Percentiles rank a stretch among this genome's conserved stretches.
phyloP scores from a whole-genome alignment of 2,113 vertebrate species.

The Vulpes vulpes region DNA sequence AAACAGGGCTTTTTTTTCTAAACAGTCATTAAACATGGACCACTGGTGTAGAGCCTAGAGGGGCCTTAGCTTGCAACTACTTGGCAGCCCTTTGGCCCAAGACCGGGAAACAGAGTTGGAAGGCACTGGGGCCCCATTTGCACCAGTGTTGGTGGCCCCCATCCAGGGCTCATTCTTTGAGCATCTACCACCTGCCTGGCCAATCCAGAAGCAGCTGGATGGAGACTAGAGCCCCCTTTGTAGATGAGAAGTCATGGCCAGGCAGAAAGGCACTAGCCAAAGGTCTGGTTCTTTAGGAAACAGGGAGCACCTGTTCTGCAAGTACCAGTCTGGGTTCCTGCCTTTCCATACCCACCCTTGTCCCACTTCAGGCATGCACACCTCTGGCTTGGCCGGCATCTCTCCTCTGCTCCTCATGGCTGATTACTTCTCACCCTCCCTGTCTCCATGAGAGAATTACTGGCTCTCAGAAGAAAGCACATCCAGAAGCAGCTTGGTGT shows the following conservation, averaged over 20 bases:
- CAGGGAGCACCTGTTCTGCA: rapidly evolving
- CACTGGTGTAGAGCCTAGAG: not conserved
- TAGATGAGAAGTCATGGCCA: not conserved
- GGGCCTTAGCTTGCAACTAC: rapidly evolving
- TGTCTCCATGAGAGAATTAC: not conserved
- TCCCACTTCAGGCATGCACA: not conserved
- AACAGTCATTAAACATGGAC: not conserved
- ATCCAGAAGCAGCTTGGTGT: rapidly evolving
- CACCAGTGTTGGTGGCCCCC: rapidly evolving
- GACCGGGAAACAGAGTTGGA: not conserved
- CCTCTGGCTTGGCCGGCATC: not conserved
- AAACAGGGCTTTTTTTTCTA: not conserved
- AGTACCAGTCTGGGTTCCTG: rapidly evolving
- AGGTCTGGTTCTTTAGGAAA: not conserved
- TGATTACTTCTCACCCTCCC: too few relatives aligned
- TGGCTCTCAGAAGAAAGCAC: too few relatives aligned
- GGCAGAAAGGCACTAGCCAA: not conserved
- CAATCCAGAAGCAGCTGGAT: not conserved
- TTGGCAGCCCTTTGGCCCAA: not conserved
- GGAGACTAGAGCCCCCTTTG: not conserved
- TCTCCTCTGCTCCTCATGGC: not conserved
- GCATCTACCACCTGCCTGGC: not conserved
- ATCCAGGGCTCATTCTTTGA: not conserved
- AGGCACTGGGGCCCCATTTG: too few relatives aligned
- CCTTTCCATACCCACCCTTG: not conserved